phyloP scores from a whole-genome alignment of 2,797 vertebrate genomes.

The Chaetophractus vellerosus region DNA sequence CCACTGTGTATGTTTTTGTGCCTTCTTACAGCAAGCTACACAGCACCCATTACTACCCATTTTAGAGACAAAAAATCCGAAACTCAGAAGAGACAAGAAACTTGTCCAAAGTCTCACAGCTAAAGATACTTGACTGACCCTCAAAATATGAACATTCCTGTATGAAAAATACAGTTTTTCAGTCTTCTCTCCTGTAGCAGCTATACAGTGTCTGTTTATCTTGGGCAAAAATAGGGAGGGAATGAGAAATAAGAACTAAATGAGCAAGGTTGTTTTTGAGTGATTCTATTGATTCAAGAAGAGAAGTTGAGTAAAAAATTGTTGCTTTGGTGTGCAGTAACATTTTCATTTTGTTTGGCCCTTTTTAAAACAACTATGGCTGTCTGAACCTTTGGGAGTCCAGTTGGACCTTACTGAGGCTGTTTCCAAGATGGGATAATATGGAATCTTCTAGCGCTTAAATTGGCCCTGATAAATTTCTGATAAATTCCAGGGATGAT shows the following conservation, averaged over 20 bases:
- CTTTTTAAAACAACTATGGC: slow-evolving; percentile 2
- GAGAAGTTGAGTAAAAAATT: background rate
- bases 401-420: background rate
- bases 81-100: background rate
- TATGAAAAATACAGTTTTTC: background rate
- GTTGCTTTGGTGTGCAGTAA: background rate
- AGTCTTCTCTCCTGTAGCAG: background rate
- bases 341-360: slow-evolving; percentile 13
- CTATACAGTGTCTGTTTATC: background rate
- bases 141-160: background rate
- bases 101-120: background rate
- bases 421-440: slow-evolving; percentile 26
- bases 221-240: background rate
- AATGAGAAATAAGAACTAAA: background rate
- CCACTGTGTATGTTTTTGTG: background rate
- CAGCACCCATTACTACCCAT: too few species aligned
- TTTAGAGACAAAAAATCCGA: background rate
- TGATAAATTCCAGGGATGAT: slow-evolving; percentile 11
- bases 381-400: background rate
- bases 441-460: slow-evolving; percentile 37
- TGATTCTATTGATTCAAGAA: slow-evolving; percentile 9
- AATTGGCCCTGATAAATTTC: slow-evolving; percentile 36
- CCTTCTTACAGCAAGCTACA: background rate
- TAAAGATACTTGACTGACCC: background rate
- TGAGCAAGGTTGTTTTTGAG: background rate